These are phyloP conservation scores for Dipodomys spectabilis DNA, from an alignment of 2,113 vertebrate genomes.

Conservation along the genomic window DNA sequence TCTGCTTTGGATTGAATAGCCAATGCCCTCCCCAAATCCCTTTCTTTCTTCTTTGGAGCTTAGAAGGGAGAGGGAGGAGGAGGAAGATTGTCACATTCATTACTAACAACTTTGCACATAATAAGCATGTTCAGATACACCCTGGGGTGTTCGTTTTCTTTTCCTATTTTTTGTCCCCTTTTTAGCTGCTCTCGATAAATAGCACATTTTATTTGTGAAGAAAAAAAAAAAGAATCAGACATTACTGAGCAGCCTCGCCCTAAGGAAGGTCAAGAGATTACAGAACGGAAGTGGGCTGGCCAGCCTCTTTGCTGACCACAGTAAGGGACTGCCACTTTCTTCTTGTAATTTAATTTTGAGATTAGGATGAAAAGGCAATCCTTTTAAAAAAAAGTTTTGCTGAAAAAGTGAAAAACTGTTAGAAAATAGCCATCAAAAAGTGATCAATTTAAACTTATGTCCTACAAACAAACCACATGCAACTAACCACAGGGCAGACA, in stretches of 20 bases:
- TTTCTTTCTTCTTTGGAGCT: constrained; percentile 60
- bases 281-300: constrained; percentile 75
- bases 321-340: constrained; percentile 59
- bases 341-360: constrained; percentile 68
- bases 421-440: constrained; percentile 69
- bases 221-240: constrained; percentile 66
- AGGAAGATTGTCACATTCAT: constrained; percentile 74
- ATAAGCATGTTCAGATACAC: constrained; percentile 79
- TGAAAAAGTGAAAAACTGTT: constrained; percentile 62
- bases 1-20: constrained; percentile 73
- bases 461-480: constrained; percentile 64
- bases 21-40: constrained; percentile 21
- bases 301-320: constrained; percentile 66
- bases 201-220: constrained; percentile 77
- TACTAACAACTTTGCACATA: constrained; percentile 78
- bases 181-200: constrained; percentile 77
- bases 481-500: constrained; percentile 13
- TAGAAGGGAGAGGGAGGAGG: constrained; percentile 71
- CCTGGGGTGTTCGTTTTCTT: constrained; percentile 79
- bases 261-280: constrained; percentile 80
- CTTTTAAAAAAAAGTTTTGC: neutral
- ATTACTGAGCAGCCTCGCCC: constrained; percentile 50
- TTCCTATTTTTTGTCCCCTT: constrained; percentile 73
- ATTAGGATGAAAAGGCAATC: constrained; percentile 63
- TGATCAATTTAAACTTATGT: constrained; percentile 72